Conservation (phyloP, 2,888 invertebrate species). For the Stenolophus ochropezus region DNA sequence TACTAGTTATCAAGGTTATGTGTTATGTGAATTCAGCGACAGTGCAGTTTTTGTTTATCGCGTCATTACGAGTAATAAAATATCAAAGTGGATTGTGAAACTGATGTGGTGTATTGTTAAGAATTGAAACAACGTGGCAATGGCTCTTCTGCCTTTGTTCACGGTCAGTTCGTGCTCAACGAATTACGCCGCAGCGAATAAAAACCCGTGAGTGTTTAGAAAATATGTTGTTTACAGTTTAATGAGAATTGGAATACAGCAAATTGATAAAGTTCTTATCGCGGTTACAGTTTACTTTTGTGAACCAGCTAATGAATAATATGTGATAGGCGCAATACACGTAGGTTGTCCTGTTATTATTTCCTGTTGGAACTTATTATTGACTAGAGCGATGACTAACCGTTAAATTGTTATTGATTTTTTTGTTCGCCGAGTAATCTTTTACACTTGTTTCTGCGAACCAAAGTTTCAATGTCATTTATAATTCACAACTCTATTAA, state of each 20-base stretch:
- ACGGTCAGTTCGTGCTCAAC: constrained; percentile 57
- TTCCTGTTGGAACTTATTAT: too few relatives aligned
- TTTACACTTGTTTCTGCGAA: constrained; percentile 14
- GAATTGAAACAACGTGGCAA: constrained; percentile 45
- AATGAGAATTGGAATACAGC: too few relatives aligned
- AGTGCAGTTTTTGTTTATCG: constrained; percentile 31
- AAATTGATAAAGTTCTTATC: constrained; percentile 24
- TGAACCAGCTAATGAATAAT: constrained; percentile 10
- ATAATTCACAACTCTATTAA: constrained; percentile 19
- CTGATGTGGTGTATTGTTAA: constrained; percentile 42
- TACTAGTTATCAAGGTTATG: constrained; percentile 10
- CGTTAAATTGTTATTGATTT: constrained; percentile 21
- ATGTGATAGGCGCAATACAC: too few relatives aligned
- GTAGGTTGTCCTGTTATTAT: too few relatives aligned
- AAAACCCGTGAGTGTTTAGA: constrained; percentile 49
- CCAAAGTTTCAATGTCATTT: constrained; percentile 21
- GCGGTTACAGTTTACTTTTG: constrained; percentile 27
- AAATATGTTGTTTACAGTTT: constrained; percentile 34
- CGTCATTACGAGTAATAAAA: not conserved
- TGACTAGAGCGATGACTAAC: too few relatives aligned
- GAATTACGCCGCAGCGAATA: constrained; percentile 52
- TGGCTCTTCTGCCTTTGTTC: constrained; percentile 60
- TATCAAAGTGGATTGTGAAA: constrained; percentile 5
- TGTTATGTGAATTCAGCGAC: not conserved
- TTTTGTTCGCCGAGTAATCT: too few relatives aligned